These are phyloP conservation scores for Pithys albifrons DNA, from an alignment of 2,113 vertebrate genomes.

Conservation along the genomic window DNA sequence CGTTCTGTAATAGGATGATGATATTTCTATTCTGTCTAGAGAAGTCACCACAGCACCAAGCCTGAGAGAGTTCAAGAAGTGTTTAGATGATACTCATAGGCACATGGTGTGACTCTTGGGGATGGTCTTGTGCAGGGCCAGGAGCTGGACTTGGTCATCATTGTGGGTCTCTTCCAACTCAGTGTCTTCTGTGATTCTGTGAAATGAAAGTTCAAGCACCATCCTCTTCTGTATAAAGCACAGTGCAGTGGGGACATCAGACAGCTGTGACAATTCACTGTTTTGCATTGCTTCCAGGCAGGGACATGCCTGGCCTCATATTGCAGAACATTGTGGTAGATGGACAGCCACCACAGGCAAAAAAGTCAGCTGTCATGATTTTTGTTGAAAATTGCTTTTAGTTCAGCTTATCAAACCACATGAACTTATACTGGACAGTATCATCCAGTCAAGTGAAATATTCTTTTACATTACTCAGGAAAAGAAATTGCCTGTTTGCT, in stretches of 20 bases:
- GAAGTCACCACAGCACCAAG: background rate
- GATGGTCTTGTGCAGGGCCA: background rate
- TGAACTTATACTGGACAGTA: background rate
- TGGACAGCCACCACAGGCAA: background rate
- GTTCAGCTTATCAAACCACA: background rate
- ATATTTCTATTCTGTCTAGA: background rate
- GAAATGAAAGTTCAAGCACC: background rate
- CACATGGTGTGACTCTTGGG: background rate
- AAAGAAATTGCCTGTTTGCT: background rate
- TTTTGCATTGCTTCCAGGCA: fast-evolving
- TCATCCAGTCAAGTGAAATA: background rate
- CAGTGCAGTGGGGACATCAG: fast-evolving
- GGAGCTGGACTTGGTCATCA: background rate
- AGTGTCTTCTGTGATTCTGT: background rate
- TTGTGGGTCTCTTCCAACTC: background rate
- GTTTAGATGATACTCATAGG: background rate
- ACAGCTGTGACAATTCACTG: background rate
- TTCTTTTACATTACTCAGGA: background rate
- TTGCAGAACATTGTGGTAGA: background rate
- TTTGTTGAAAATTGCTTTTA: background rate
- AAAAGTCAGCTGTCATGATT: background rate
- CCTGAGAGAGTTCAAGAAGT: background rate
- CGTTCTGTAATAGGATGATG: background rate
- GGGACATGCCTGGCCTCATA: fast-evolving
- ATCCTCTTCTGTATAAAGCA: background rate